phyloP scores from a whole-genome alignment of 2,797 vertebrate genomes.

The Spatula clypeata region DNA sequence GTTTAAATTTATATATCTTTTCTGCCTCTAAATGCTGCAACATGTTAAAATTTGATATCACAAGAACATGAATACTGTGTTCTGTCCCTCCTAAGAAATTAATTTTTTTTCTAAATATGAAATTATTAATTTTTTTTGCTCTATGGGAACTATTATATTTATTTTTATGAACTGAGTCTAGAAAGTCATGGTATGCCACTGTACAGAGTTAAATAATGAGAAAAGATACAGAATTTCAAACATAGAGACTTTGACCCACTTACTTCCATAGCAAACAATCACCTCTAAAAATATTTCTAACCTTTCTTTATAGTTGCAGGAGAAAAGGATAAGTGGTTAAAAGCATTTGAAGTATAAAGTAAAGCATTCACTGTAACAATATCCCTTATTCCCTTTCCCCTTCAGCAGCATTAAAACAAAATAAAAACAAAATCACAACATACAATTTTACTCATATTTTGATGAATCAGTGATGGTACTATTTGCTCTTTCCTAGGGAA shows the following conservation, averaged over 20 bases:
- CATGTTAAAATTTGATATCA: neutral
- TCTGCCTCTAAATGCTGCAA: neutral
- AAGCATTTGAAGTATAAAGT: constrained; percentile 41
- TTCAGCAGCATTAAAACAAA: neutral
- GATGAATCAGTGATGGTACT: neutral
- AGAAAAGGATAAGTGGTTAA: constrained; percentile 33
- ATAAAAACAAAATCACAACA: neutral
- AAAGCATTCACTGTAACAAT: constrained; percentile 40
- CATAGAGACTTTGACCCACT: neutral
- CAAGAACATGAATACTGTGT: neutral
- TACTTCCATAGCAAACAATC: constrained; percentile 22
- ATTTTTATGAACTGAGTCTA: neutral
- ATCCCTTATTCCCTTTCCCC: constrained; percentile 7
- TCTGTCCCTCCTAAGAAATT: neutral
- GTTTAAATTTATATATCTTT: neutral
- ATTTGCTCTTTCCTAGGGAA: neutral
- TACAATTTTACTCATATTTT: neutral
- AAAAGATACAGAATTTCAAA: constrained; percentile 2
- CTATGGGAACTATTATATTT: neutral
- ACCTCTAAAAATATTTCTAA: constrained; percentile 48
- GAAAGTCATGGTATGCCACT: neutral
- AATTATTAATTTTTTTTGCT: neutral
- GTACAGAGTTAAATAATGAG: neutral
- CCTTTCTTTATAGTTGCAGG: constrained; percentile 27
- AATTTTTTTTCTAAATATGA: neutral